These are phyloP conservation scores for Polyploca ridens DNA, from an alignment of 2,888 invertebrate species.

Conservation along the genomic window DNA sequence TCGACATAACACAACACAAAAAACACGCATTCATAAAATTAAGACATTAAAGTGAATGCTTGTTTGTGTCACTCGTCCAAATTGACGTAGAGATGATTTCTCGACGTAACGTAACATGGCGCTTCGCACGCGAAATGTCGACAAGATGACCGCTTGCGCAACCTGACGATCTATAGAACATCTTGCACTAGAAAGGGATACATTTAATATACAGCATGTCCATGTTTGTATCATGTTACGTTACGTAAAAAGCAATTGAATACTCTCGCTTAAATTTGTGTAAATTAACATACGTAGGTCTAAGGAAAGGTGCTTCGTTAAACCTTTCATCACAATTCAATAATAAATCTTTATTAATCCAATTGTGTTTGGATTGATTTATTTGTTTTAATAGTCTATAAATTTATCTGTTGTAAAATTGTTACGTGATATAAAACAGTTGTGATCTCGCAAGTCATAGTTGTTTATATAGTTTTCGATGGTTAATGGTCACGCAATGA, in stretches of 20 bases:
- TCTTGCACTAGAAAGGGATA: constrained; percentile 3
- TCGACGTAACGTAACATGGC: constrained; percentile 15
- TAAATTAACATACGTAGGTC: too few relatives aligned
- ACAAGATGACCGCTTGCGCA: constrained; percentile 28
- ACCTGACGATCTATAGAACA: constrained; percentile 17
- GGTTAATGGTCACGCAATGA: constrained; percentile 7
- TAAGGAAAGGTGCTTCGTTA: neutral
- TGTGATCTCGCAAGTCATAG: neutral
- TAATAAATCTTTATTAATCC: neutral
- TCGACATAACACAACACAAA: neutral
- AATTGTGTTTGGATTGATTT: neutral
- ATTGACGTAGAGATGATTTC: constrained; percentile 3
- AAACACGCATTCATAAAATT: neutral
- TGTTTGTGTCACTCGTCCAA: neutral
- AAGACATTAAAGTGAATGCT: neutral
- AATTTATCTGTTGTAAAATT: neutral
- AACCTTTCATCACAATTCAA: neutral
- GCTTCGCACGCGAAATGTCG: constrained; percentile 21
- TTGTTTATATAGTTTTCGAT: neutral
- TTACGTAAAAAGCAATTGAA: neutral
- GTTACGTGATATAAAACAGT: neutral
- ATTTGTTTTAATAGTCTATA: neutral
- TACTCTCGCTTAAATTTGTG: too few relatives aligned
- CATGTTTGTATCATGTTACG: neutral
- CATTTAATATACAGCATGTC: constrained; percentile 2